A percentile compares a stretch with the other conserved stretches of the same genome.
These are phyloP conservation scores for Epirrita christyi DNA, from an alignment of 2,888 invertebrate species.

Conservation along the genomic window DNA sequence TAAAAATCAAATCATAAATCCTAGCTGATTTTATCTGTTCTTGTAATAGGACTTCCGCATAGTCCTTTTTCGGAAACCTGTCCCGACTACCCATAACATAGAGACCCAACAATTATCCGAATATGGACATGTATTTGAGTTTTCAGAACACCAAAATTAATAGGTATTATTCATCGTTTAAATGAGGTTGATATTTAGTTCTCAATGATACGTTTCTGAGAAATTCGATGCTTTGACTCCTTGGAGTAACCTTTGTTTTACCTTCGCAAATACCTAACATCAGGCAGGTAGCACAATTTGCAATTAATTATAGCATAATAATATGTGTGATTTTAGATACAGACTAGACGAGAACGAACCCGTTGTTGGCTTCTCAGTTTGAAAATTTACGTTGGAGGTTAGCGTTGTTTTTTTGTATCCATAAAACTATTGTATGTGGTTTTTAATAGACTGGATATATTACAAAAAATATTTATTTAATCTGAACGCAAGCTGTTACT, in stretches of 20 bases:
- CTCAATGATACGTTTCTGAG: slow-evolving; percentile 8
- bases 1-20: slow-evolving; percentile 3
- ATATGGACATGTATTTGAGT: neutral
- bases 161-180: neutral
- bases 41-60: slow-evolving; percentile 14
- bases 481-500: slow-evolving; percentile 41
- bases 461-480: slow-evolving; percentile 32
- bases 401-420: too few relatives aligned
- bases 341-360: too few relatives aligned
- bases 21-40: slow-evolving; percentile 6
- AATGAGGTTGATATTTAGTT: slow-evolving; percentile 1
- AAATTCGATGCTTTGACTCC: slow-evolving; percentile 16
- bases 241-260: slow-evolving; percentile 8
- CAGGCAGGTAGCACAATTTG: slow-evolving; percentile 7
- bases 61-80: slow-evolving; percentile 23
- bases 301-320: neutral
- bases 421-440: neutral
- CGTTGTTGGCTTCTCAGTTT: too few relatives aligned
- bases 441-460: slow-evolving; percentile 17
- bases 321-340: neutral
- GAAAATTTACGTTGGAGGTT: too few relatives aligned
- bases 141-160: neutral
- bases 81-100: neutral
- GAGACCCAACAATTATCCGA: neutral
- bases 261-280: slow-evolving; percentile 23